Conservation (phyloP, 1,140 invertebrate species). For the Zaprionus tsacasi region DNA sequence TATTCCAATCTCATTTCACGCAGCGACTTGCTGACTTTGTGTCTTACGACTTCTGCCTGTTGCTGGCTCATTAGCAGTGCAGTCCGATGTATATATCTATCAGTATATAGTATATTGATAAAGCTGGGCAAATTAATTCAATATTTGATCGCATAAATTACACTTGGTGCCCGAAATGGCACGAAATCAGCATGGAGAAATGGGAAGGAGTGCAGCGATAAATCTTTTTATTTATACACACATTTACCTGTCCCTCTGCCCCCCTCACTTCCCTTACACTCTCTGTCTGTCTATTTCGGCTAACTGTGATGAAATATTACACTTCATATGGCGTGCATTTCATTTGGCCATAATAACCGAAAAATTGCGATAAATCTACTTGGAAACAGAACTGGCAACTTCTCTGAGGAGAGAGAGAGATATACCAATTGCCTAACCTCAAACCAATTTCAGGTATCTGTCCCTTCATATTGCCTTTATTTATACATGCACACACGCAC, state of each 20-base stretch:
- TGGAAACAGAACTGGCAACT: slow-evolving; percentile 1
- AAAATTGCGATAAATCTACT: slow-evolving; percentile 59
- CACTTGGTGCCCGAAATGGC: slow-evolving; percentile 14
- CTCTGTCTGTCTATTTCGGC: slow-evolving; percentile 23
- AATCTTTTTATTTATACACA: slow-evolving; percentile 70
- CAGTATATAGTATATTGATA: slow-evolving; percentile 57
- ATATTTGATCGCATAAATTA: slow-evolving; percentile 70
- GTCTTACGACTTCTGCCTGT: slow-evolving; percentile 11
- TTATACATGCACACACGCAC: slow-evolving; percentile 32
- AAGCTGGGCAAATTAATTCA: slow-evolving; percentile 71
- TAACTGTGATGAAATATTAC: slow-evolving; percentile 76
- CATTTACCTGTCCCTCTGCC: slow-evolving; percentile 40
- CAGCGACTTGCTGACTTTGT: slow-evolving; percentile 50
- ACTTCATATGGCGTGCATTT: slow-evolving; percentile 72
- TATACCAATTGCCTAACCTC: slow-evolving; percentile 7
- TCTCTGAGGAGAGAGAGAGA: background rate
- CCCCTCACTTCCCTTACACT: no score
- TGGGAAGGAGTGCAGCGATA: slow-evolving; percentile 45
- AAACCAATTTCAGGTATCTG: slow-evolving; percentile 27
- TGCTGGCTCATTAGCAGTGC: slow-evolving; percentile 50
- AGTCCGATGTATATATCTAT: background rate
- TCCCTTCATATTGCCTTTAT: slow-evolving; percentile 23
- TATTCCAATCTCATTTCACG: slow-evolving; percentile 5
- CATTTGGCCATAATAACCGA: slow-evolving; percentile 72
- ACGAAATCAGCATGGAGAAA: slow-evolving; percentile 26